phyloP scores from a whole-genome alignment of 2,113 vertebrate genomes.

The Azemiops feae region DNA sequence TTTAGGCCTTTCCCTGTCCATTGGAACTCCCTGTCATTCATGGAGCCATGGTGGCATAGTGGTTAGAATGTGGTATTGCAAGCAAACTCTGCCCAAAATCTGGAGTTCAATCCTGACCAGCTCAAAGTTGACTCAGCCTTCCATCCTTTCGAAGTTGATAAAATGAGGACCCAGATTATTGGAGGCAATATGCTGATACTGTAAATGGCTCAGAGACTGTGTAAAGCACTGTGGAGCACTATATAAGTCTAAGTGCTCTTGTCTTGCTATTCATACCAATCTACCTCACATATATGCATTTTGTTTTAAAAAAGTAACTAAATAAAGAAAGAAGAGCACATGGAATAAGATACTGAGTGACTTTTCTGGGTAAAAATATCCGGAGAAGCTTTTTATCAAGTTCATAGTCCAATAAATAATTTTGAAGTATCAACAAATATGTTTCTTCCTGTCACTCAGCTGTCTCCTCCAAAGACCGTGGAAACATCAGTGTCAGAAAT shows the following conservation, averaged over 20 bases:
- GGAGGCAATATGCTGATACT: not conserved
- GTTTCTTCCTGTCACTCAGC: not conserved
- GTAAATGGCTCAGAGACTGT: not conserved
- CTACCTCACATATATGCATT: not conserved
- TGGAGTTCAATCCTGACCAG: not conserved
- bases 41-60: no score
- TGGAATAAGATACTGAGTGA: not conserved
- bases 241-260: not conserved
- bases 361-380: not conserved
- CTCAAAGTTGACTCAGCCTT: not conserved
- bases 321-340: not conserved
- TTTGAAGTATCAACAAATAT: constrained; percentile 25
- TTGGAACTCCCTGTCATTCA: no score
- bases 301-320: not conserved
- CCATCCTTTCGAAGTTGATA: not conserved
- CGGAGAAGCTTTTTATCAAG: not conserved
- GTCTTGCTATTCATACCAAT: not conserved
- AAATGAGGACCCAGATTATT: not conserved
- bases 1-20: not conserved
- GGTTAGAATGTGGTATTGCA: no score
- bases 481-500: not conserved
- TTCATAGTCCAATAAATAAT: constrained; percentile 29
- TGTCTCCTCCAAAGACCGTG: constrained; percentile 7
- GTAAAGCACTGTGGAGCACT: not conserved
- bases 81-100: no score